Base-by-base conservation (phyloP, 2,888 invertebrate species). In the Leptinotarsa rubiginosa region DNA sequence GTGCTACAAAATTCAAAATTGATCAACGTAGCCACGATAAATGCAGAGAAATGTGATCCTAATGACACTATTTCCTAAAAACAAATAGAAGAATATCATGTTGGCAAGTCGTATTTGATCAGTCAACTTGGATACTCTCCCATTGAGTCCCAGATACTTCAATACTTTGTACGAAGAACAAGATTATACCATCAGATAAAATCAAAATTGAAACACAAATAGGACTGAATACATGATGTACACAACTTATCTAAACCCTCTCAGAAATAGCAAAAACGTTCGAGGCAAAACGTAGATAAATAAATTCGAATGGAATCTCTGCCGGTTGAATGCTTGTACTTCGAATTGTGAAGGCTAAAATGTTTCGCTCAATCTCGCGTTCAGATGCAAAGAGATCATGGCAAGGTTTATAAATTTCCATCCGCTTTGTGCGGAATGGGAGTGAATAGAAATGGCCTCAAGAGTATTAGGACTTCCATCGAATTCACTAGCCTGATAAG, bases 261-360 rank as follows among this genome's bases (percentile, higher is more conserved):
- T 73, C 62, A 73, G 71, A 74, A 65, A 52, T 62, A 31, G 62
- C 41, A 62, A 16, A n/a, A 69, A 66, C 72, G 70, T 72, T 70
- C 69, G 71, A 69, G 74, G 76, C 74, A 65, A 69, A 75, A 71
- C 72, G 70, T 73, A 75, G 70, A 77, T 77, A 78, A 79, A 78
- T 77, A 77, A 75, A 77, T 77, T 76, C 75, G 62, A 74, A 75
- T 77, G 71, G 70, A 75, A 73, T 78, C 75, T 62, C 62, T 62
- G 62, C 62, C 16, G 31, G 62, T 41, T 62, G 62, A 62, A 41
- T 62, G 31, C 72, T 50, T 72, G 74, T 52, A 73, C 67, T 74
- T 71, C 59, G 70, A 77, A 77, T 73, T 77, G 77, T 72, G 73
- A 76, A 75, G 75, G 65, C 69, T 15, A 73, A 76, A 76, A 76